phyloP scores from a whole-genome alignment of 2,888 invertebrate genomes.

The Idaea dimidiata region DNA sequence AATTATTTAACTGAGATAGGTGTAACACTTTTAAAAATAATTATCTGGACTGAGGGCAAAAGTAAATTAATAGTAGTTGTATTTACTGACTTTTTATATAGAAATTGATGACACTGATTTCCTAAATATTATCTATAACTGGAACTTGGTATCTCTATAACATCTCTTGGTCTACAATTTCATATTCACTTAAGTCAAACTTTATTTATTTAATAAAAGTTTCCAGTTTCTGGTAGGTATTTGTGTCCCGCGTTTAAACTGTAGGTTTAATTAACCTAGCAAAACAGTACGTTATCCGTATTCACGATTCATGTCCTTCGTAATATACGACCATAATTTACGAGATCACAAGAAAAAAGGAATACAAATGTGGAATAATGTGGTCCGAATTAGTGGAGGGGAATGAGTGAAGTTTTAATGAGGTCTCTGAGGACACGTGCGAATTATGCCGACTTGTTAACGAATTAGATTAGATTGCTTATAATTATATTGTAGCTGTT shows the following conservation, averaged over 20 bases:
- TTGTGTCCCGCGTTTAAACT: neutral
- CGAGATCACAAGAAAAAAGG: slow-evolving; percentile 63
- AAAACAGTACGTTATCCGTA: slow-evolving; percentile 36
- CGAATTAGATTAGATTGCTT: neutral
- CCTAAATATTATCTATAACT: too few species aligned
- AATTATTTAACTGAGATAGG: too few species aligned
- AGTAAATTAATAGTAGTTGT: too few species aligned
- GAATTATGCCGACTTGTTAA: neutral
- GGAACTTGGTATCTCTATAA: too few species aligned
- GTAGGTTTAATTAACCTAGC: slow-evolving; percentile 67
- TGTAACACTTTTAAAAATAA: too few species aligned
- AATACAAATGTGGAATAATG: slow-evolving; percentile 61
- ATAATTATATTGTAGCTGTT: neutral
- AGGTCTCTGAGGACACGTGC: slow-evolving; percentile 8
- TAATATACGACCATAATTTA: slow-evolving; percentile 75
- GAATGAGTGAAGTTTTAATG: slow-evolving; percentile 21
- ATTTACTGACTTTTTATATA: too few species aligned
- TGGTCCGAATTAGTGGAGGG: slow-evolving; percentile 38
- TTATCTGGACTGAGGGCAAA: too few species aligned
- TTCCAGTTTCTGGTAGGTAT: neutral
- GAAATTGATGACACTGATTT: too few species aligned
- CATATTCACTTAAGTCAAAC: too few species aligned
- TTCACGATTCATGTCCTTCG: slow-evolving; percentile 48
- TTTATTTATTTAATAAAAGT: too few species aligned
- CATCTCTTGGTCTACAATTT: too few species aligned